These are phyloP conservation scores for Labeo rohita DNA, from an alignment of 2,113 vertebrate genomes.

Conservation along the genomic window DNA sequence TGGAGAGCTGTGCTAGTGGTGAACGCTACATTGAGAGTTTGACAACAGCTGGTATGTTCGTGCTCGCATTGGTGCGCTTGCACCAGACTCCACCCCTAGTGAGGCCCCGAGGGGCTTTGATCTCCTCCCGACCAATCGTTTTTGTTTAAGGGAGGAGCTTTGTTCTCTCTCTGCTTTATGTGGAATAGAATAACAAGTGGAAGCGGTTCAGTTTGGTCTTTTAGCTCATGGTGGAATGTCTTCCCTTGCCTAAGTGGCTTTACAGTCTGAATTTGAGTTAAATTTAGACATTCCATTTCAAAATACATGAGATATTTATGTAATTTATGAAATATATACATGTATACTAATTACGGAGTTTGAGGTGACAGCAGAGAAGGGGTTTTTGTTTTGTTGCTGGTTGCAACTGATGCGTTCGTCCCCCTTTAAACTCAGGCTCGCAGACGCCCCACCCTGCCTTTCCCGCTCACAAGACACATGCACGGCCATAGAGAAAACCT, in stretches of 20 bases:
- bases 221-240: neutral
- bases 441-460: constrained; percentile 22
- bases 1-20: constrained; percentile 50
- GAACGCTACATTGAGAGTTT: constrained; percentile 55
- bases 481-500: constrained; percentile 30
- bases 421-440: constrained; percentile 8
- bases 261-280: neutral
- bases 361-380: neutral
- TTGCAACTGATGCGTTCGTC: neutral
- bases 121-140: constrained; percentile 48
- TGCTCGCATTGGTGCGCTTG: neutral
- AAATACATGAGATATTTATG: neutral
- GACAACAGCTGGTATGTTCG: constrained; percentile 57
- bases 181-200: constrained; percentile 35
- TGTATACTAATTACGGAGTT: neutral
- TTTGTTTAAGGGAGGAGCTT: constrained; percentile 31
- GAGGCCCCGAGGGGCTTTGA: constrained; percentile 24
- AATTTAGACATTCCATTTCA: neutral
- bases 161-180: neutral
- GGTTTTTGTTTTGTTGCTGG: neutral
- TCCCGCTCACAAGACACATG: constrained; percentile 14
- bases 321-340: neutral
- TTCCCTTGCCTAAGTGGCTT: constrained; percentile 16
- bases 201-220: neutral
- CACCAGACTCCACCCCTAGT: constrained; percentile 22